These are phyloP conservation scores for Rallus limicola DNA, from an alignment of 2,113 vertebrate genomes.

Conservation along the genomic window DNA sequence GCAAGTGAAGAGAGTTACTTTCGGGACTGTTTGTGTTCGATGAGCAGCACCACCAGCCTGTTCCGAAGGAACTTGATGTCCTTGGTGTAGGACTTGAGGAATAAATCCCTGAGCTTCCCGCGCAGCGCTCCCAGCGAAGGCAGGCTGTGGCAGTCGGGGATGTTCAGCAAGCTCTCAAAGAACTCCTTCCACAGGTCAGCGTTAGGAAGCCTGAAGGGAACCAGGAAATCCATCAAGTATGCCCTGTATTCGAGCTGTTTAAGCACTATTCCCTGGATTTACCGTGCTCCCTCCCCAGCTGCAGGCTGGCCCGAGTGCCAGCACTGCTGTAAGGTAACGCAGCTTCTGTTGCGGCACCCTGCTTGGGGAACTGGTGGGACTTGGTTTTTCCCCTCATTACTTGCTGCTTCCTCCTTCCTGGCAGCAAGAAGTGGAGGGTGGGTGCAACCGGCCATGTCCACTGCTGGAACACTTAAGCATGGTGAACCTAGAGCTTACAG, in stretches of 20 bases:
- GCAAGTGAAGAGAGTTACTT: constrained; percentile 14
- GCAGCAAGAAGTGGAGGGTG: background rate
- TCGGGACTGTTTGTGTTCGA: constrained; percentile 78
- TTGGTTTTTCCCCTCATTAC: background rate
- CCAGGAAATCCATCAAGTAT: background rate
- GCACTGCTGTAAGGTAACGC: fast-evolving
- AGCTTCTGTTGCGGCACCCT: background rate
- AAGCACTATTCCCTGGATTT: background rate
- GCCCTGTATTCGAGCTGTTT: background rate
- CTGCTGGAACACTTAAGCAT: background rate
- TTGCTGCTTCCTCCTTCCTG: background rate
- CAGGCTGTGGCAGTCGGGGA: constrained; percentile 76
- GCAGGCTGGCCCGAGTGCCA: background rate
- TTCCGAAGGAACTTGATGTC: constrained; percentile 84
- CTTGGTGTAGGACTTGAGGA: constrained; percentile 78
- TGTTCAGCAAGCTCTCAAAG: constrained; percentile 88
- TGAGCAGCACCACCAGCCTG: constrained; percentile 84
- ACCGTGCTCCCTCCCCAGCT: background rate
- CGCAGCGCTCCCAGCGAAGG: constrained; percentile 77
- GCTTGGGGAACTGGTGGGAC: background rate
- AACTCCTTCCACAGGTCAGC: constrained; percentile 87
- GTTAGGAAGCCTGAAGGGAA: constrained; percentile 82
- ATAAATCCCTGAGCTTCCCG: constrained; percentile 66
- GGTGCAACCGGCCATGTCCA: no score
- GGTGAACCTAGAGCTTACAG: background rate